Evolutionary conservation across 1,140 invertebrate genomes (phyloP), one percentile per base, ranked within the genome.

Genomic region (Micrasema minimum): DNA sequence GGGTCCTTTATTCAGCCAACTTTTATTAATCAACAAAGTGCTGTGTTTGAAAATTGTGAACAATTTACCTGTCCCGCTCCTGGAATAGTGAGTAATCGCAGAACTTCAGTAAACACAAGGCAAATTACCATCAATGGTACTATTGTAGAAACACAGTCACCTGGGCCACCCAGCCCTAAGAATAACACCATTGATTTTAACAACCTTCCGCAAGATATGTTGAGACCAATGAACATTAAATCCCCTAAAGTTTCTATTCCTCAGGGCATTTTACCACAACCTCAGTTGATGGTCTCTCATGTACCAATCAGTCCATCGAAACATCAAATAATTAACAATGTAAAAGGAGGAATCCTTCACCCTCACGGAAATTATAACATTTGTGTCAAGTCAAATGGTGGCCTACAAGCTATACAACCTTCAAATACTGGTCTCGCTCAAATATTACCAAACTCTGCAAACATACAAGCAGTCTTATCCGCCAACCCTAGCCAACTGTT

Each of bases 111-210:
- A 14, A 85, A 85, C 62, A 85, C 83, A 0, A 79, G 83, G 51
- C 83, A 85, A 72, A 85, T 85, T 20, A 85, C 83, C 23, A 85
- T 85, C 26, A 85, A 85, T 64, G 83, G 83, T 0, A 85, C 83
- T 16, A 85, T 85, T 20, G 83, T 85, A 1, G 83, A 85, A 77
- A 85, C 83, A 37, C 82, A 81, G 9, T 84, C 83, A 12, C 83
- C 83, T 10, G 82, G 83, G 0, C 83, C 83, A n/a, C 69, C 48
- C 1, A 75, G 61, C 57, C 64, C 53, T 12, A 72, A 66, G 48
- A 65, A 31, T 16, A 66, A 53, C 12, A 51, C 22, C 5, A 23
- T 45, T n/a, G 72, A 74, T 18, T 74, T 41, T 9, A 31, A 57
- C 11, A 4, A 12, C 14, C 55, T 68, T 38, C 46, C 38, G 0